A percentile compares a stretch with the other conserved stretches of the same genome.
Conservation (phyloP, 2,888 invertebrate species). For the Drosophila formosana region DNA sequence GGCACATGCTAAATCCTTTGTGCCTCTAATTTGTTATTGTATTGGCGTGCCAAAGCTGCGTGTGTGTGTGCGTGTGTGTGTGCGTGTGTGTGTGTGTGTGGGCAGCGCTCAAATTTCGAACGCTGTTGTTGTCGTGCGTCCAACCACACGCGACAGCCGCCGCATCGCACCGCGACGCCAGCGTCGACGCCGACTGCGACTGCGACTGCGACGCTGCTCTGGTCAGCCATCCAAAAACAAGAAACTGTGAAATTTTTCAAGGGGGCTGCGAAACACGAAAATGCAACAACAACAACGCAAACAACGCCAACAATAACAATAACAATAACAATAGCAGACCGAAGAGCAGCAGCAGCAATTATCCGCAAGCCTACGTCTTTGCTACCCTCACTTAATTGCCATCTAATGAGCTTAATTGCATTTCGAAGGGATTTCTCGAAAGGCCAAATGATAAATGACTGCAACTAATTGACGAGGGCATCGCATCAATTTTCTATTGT, state of each 20-base stretch:
- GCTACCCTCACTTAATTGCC: conserved; percentile 1
- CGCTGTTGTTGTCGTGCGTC: conserved; percentile 74
- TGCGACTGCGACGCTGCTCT: conserved; percentile 25
- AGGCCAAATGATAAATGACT: not conserved
- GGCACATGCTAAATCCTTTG: conserved; percentile 79
- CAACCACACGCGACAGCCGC: conserved; percentile 66
- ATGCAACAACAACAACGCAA: conserved; percentile 49
- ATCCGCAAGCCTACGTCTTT: not conserved
- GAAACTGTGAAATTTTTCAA: conserved; percentile 74
- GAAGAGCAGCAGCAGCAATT: conserved; percentile 7
- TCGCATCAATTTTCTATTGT: too few species aligned
- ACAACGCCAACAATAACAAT: conserved; percentile 8
- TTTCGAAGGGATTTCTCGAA: not conserved
- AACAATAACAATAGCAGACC: conserved; percentile 19
- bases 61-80: conserved; percentile 14
- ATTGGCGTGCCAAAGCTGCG: conserved; percentile 73
- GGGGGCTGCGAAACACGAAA: conserved; percentile 60
- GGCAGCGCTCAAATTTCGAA: conserved; percentile 63
- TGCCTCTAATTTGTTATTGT: conserved; percentile 80
- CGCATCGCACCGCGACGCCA: conserved; percentile 14
- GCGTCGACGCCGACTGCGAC: not conserved
- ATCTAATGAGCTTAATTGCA: not conserved
- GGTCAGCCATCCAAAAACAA: conserved; percentile 65
- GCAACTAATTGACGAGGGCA: not conserved
- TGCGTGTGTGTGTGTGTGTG: conserved; percentile 29